Percentiles rank a stretch among this genome's conserved stretches.
Evolutionary conservation across 2,113 vertebrate genomes (phyloP).

Genomic region (Monopterus albus): DNA sequence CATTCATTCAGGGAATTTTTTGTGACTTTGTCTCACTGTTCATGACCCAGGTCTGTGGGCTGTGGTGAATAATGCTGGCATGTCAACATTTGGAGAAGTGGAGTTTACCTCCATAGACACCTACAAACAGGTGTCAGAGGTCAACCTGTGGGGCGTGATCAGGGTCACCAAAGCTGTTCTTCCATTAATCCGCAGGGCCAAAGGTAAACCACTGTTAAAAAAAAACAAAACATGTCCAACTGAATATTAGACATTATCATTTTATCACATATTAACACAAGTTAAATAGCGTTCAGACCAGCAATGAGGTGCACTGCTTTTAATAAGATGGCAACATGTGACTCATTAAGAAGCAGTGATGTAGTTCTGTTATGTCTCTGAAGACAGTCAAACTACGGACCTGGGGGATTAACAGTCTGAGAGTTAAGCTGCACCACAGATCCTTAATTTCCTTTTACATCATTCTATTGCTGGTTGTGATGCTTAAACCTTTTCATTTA

Average conservation of each 20-base stretch:
- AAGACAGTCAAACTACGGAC: too few species aligned
- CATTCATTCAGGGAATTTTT: neutral
- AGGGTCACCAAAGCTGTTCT: slow-evolving; percentile 90
- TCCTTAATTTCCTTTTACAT: neutral
- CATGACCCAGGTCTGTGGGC: slow-evolving; percentile 87
- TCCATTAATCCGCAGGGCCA: slow-evolving; percentile 86
- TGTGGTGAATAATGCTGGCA: slow-evolving; percentile 88
- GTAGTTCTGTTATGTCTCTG: too few species aligned
- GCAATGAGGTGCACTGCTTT: too few species aligned
- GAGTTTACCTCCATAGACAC: slow-evolving; percentile 88
- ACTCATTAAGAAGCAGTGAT: too few species aligned
- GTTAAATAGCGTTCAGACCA: too few species aligned
- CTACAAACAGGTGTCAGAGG: slow-evolving; percentile 86
- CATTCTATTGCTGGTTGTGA: too few species aligned
- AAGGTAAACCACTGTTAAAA: slow-evolving; percentile 80
- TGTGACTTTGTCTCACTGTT: neutral
- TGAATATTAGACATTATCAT: too few species aligned
- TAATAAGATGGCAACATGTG: too few species aligned
- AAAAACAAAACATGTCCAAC: too few species aligned
- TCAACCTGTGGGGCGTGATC: slow-evolving; percentile 91
- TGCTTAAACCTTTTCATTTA: neutral
- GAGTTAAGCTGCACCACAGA: too few species aligned
- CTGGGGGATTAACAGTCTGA: too few species aligned
- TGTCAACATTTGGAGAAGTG: slow-evolving; percentile 87
- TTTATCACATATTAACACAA: too few species aligned